phyloP scores from a whole-genome alignment of 2,888 invertebrate species.

The Koerneria pararmatus region DNA sequence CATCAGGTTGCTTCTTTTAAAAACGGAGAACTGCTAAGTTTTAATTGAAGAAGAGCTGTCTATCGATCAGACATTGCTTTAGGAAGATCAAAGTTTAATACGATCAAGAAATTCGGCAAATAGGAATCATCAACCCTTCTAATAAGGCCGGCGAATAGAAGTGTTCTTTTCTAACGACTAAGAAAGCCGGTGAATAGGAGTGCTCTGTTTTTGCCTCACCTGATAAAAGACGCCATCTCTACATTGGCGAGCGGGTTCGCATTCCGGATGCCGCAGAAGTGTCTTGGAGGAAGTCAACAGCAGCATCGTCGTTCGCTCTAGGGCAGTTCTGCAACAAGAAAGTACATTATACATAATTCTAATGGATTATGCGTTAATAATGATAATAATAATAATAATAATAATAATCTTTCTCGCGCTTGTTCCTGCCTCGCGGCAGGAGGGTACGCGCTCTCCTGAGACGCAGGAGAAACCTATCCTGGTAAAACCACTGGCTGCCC shows the following conservation, averaged over 20 bases:
- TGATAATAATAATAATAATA: neutral
- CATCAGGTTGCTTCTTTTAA: too few relatives aligned
- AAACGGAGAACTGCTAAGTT: too few relatives aligned
- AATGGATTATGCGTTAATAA: neutral
- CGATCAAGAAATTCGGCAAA: too few relatives aligned
- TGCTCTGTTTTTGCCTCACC: conserved; percentile 28
- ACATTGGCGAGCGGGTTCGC: conserved; percentile 85
- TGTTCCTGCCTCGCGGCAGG: neutral
- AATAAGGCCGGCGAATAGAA: too few relatives aligned
- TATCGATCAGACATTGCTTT: too few relatives aligned
- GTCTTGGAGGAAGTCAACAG: conserved; percentile 94
- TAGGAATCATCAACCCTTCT: too few relatives aligned
- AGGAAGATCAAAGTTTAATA: too few relatives aligned
- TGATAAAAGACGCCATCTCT: conserved; percentile 90
- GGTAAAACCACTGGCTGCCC: too few relatives aligned
- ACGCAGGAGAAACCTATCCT: too few relatives aligned
- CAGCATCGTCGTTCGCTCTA: conserved; percentile 93
- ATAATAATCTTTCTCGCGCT: neutral
- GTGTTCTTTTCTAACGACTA: too few relatives aligned
- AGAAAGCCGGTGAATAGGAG: neutral
- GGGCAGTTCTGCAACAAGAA: neutral
- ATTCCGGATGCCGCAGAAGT: conserved; percentile 87
- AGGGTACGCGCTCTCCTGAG: neutral
- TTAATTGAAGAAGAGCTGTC: too few relatives aligned
- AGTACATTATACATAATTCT: neutral